phyloP scores from a whole-genome alignment of 2,113 vertebrate genomes.

The Gadus macrocephalus region DNA sequence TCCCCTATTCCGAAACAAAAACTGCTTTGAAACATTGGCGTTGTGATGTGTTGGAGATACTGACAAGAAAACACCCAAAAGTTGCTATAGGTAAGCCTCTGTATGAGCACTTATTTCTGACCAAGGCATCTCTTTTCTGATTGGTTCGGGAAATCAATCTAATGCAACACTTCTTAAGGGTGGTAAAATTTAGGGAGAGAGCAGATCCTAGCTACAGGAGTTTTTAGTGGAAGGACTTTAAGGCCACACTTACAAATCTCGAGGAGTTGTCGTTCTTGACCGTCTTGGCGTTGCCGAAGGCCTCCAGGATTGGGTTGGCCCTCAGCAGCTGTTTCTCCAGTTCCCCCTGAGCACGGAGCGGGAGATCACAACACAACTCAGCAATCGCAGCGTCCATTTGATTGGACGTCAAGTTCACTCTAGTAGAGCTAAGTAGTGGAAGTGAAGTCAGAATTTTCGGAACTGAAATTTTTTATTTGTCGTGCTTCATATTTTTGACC shows the following conservation, averaged over 20 bases:
- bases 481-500: no score
- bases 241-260: slow-evolving; percentile 82
- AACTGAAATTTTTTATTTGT: no score
- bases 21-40: not conserved
- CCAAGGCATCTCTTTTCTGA: no score
- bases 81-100: no score
- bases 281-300: slow-evolving; percentile 97
- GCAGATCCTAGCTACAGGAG: not conserved
- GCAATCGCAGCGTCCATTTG: no score
- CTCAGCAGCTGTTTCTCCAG: slow-evolving; percentile 98
- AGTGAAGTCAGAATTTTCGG: no score
- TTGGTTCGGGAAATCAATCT: no score
- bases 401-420: not conserved
- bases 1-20: slow-evolving; percentile 73
- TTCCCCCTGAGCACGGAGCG: slow-evolving; percentile 80
- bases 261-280: slow-evolving; percentile 99
- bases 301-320: slow-evolving; percentile 97
- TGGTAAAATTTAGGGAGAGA: not conserved
- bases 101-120: not conserved
- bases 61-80: no score
- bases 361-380: not conserved
- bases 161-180: not conserved
- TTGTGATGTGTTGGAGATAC: no score
- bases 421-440: not conserved
- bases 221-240: not conserved